Conservation (phyloP, 64 coral and sea anemone genomes). For the Astreopora myriophthalma region DNA sequence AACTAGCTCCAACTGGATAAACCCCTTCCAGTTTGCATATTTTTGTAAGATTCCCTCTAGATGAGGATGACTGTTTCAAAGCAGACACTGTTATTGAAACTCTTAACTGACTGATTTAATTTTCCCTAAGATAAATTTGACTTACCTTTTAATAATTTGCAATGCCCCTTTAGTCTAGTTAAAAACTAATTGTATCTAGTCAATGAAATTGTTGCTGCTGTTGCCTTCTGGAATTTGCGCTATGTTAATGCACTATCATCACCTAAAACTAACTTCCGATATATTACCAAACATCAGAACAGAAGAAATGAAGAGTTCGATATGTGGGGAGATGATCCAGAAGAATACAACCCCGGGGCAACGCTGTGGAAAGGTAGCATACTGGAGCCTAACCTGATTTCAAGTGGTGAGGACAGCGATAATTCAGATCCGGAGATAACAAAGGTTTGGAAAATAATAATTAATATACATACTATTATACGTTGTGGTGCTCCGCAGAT, state of each 20-base stretch:
- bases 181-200: neutral
- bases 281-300: conserved; percentile 12
- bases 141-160: neutral
- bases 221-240: conserved; percentile 7
- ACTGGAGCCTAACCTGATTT: neutral
- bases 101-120: neutral
- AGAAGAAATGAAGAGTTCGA: neutral
- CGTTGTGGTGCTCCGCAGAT: neutral
- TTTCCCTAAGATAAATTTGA: neutral
- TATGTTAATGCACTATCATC: neutral
- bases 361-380: neutral
- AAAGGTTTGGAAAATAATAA: conserved; percentile 11
- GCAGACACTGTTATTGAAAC: conserved; percentile 22
- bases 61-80: conserved; percentile 4
- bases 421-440: neutral
- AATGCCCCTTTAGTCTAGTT: neutral
- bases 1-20: neutral
- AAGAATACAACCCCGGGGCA: conserved; percentile 6
- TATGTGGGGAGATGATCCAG: neutral
- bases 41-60: neutral
- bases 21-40: neutral
- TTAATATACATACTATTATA: neutral
- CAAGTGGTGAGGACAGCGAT: neutral
- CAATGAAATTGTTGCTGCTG: neutral
- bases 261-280: neutral